phyloP scores from a whole-genome alignment of 2,888 invertebrate genomes.

The Heliconius charithonia region DNA sequence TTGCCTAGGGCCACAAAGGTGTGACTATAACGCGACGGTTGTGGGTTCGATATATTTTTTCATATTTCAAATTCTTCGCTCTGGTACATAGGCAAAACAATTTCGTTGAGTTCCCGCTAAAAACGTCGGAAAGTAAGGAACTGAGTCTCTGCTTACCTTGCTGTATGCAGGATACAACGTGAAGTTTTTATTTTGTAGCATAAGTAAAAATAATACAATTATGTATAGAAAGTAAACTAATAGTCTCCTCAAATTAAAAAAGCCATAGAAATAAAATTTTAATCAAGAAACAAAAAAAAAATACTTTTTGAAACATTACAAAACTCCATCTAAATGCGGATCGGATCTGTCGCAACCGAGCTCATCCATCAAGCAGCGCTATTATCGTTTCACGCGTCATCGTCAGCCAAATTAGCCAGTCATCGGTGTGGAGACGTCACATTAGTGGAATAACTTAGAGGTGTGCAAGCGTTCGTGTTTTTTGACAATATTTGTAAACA shows the following conservation, averaged over 20 bases:
- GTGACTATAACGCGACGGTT: too few species aligned
- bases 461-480: constrained; percentile 22
- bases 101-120: too few species aligned
- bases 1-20: too few species aligned
- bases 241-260: not conserved
- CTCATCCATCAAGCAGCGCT: constrained; percentile 57
- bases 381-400: constrained; percentile 68
- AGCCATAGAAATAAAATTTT: not conserved
- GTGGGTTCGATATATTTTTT: too few species aligned
- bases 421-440: constrained; percentile 64
- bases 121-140: too few species aligned
- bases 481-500: constrained; percentile 32
- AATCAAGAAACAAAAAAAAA: constrained; percentile 6
- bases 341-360: constrained; percentile 48
- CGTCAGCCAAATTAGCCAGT: constrained; percentile 75
- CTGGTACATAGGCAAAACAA: too few species aligned
- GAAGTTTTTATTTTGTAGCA: too few species aligned
- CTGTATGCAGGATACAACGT: too few species aligned
- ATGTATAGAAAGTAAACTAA: not conserved
- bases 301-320: constrained; percentile 29
- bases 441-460: constrained; percentile 38
- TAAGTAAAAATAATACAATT: too few species aligned
- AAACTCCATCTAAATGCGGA: constrained; percentile 36
- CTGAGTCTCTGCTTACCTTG: too few species aligned
- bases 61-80: too few species aligned